Evolutionary conservation across 2,888 invertebrate genomes (phyloP), one percentile per base, ranked within the genome.

Genomic region (Oscheius sp.): DNA sequence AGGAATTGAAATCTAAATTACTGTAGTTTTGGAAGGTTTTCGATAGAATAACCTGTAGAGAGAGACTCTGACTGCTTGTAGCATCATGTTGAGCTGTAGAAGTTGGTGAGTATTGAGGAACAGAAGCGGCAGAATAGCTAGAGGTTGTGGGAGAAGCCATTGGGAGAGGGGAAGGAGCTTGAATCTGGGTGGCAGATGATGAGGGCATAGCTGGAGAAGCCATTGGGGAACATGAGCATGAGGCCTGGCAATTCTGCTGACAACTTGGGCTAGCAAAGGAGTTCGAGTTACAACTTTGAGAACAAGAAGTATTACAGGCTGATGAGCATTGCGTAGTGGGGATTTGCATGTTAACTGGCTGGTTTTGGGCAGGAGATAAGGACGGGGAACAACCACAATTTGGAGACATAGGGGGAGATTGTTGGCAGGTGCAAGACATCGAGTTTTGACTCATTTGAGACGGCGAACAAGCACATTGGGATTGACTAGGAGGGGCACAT

Each of bases 401-500:
- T 20, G 6, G 23, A 70, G 65, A 67, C 70, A 57, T 69, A 71
- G 33, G 4, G 61, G 74, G 74, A 34, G 67, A 53, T 52, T 68
- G 68, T 61, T 75, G 75, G 69, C 75, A 75, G 50, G 71, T 68
- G 72, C 75, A 75, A 25, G 69, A 70, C 52, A 63, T 69, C 48
- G 72, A 68, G 6, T 48, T 63, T 23, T 48, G 37, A 10, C 15
- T 37, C 8, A 37, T 37, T n/a, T n/a, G n/a, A 37, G 37, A 37
- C 8, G 37, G 8, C 15, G 37, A 8, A 37, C 8, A 15, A 37
- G 37, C 8, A 15, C 37, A 37, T 37, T 37, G 37, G 15, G 8
- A 37, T 37, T 37, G 37, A 8, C n/a, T n/a, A n/a, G n/a, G n/a
- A n/a, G n/a, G n/a, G n/a, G n/a, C n/a, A n/a, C n/a, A n/a, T n/a